These are phyloP conservation scores for Gari tellinella DNA, from an alignment of 2,888 invertebrate species.

Conservation along the genomic window DNA sequence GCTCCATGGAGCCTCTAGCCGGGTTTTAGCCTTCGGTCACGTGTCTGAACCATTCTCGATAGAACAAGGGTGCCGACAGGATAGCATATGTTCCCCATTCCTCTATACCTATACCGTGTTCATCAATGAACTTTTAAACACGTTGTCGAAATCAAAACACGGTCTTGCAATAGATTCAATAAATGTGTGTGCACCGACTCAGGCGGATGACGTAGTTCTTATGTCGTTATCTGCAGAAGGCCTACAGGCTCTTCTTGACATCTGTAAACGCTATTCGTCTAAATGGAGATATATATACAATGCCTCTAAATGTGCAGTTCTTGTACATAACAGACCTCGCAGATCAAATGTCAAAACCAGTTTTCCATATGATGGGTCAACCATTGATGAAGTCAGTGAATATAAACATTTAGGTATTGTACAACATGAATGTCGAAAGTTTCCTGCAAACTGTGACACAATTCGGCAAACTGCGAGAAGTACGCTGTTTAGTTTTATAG, in stretches of 20 bases:
- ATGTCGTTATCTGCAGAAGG: slow-evolving; percentile 1
- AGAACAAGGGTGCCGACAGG: slow-evolving; percentile 11
- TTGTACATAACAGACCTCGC: not conserved
- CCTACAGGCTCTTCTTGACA: not conserved
- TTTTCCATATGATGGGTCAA: not conserved
- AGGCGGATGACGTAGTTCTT: slow-evolving; percentile 18
- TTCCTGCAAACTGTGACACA: not conserved
- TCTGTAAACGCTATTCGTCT: not conserved
- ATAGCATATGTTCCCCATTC: slow-evolving; percentile 11
- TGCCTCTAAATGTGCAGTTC: slow-evolving; percentile 2
- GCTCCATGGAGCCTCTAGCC: not conserved
- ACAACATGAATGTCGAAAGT: not conserved
- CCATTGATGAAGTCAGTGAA: not conserved
- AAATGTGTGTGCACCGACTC: slow-evolving; percentile 5
- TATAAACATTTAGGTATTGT: slow-evolving; percentile 9
- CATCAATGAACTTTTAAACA: slow-evolving; percentile 8
- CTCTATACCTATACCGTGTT: slow-evolving; percentile 6
- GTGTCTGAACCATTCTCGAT: slow-evolving; percentile 9
- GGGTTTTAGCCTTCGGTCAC: not conserved
- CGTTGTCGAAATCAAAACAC: not conserved
- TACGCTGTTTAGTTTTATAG: not conserved
- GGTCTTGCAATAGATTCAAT: not conserved
- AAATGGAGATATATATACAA: slow-evolving; percentile 15
- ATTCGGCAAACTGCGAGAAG: slow-evolving; percentile 4
- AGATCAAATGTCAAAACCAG: not conserved